A percentile compares a stretch with the other conserved stretches of the same genome.
Evolutionary conservation across 2,113 vertebrate species (phyloP).

Genomic region (Leiothrix lutea): DNA sequence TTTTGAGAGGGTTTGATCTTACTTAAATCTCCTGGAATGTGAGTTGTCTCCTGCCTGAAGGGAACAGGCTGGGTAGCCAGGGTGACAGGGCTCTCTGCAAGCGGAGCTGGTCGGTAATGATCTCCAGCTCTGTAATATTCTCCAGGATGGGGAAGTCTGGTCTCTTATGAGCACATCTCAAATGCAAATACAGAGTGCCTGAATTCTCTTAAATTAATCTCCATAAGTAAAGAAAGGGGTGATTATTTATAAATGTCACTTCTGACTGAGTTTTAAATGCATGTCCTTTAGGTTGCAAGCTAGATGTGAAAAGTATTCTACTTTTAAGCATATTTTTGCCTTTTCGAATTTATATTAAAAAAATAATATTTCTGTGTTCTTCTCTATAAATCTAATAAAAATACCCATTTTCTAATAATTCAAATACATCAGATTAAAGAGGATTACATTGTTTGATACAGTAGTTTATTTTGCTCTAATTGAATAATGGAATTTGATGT

Average conservation of each 20-base stretch:
- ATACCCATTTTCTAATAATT: background rate
- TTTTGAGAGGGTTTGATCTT: background rate
- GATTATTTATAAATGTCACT: background rate
- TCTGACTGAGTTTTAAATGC: background rate
- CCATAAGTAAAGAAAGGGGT: background rate
- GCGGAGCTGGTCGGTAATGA: background rate
- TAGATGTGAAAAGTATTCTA: background rate
- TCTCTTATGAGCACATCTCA: background rate
- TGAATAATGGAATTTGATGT: background rate
- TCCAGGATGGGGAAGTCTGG: background rate
- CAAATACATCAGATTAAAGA: background rate
- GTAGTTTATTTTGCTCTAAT: background rate
- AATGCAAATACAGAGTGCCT: slow-evolving; percentile 2
- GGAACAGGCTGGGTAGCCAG: background rate
- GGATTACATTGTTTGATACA: background rate
- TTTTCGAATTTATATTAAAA: background rate
- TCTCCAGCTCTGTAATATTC: background rate
- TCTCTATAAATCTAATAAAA: background rate
- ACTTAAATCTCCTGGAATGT: background rate
- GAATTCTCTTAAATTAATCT: slow-evolving; percentile 24
- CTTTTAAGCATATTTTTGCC: background rate
- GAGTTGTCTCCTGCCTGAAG: background rate
- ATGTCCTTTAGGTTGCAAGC: background rate
- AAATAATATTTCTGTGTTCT: background rate
- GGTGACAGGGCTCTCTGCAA: background rate